Conservation (phyloP, 2,113 vertebrate genomes). For the cat (Felis catus) region DNA sequence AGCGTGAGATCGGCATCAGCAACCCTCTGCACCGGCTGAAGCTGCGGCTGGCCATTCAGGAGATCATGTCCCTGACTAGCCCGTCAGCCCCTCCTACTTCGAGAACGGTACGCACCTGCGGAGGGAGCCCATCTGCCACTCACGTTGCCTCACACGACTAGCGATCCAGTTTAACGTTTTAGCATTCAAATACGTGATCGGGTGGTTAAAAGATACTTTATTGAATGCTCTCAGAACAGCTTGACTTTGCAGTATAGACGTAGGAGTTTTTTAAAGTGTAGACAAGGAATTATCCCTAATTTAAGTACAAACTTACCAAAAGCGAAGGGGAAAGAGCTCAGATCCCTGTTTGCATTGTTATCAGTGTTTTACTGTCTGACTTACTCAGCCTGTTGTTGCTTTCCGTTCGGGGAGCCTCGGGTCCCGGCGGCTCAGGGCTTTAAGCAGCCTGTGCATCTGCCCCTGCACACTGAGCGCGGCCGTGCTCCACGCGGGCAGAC, state of each 20-base stretch:
- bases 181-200: rapidly evolving
- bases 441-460: rapidly evolving
- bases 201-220: neutral
- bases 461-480: rapidly evolving
- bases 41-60: slow-evolving; percentile 96
- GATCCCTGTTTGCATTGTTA: rapidly evolving
- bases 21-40: slow-evolving; percentile 97
- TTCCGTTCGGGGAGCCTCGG: rapidly evolving
- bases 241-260: neutral
- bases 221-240: neutral
- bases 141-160: rapidly evolving
- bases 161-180: rapidly evolving
- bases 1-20: slow-evolving; percentile 97
- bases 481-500: neutral
- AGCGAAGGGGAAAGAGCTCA: neutral
- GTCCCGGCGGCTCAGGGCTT: neutral
- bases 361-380: no score
- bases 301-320: neutral
- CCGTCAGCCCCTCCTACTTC: slow-evolving; percentile 97
- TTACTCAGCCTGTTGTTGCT: rapidly evolving
- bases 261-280: rapidly evolving
- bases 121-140: rapidly evolving
- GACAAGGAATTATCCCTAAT: neutral
- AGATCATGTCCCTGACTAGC: slow-evolving; percentile 98
- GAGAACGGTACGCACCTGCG: slow-evolving; percentile 86